A percentile compares a stretch with the other conserved stretches of the same genome.
phyloP scores from a whole-genome alignment of 2,113 vertebrate genomes.

The Gobiocypris rarus region DNA sequence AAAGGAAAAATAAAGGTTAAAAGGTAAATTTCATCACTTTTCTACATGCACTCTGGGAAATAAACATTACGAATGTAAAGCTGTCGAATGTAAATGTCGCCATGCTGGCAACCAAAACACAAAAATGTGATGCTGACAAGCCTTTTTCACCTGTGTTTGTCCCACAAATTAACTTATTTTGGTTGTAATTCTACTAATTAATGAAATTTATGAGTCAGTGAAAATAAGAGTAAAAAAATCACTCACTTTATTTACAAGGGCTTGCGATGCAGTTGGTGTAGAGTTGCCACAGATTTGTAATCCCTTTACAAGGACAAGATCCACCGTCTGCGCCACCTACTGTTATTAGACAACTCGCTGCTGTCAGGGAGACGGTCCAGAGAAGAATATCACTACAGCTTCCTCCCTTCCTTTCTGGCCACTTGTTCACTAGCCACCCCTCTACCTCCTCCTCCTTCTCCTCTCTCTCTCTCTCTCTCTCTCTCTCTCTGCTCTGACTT shows the following conservation, averaged over 20 bases:
- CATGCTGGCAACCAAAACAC: background rate
- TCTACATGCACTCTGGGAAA: background rate
- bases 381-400: slow-evolving; percentile 46
- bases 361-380: slow-evolving; percentile 32
- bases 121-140: background rate
- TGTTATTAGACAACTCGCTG: slow-evolving; percentile 65
- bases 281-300: slow-evolving; percentile 62
- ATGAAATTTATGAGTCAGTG: background rate
- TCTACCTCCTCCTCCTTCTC: slow-evolving; percentile 37
- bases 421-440: slow-evolving; percentile 15
- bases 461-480: slow-evolving; percentile 14
- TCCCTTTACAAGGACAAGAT: slow-evolving; percentile 66
- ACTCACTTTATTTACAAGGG: slow-evolving; percentile 65
- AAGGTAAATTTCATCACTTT: no score
- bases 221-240: slow-evolving; percentile 20
- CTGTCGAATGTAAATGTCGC: background rate
- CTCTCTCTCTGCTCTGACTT: background rate
- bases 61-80: background rate
- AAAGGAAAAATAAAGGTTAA: no score
- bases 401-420: slow-evolving; percentile 40
- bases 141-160: background rate
- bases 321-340: slow-evolving; percentile 73
- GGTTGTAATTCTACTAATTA: background rate
- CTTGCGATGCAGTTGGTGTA: slow-evolving; percentile 53
- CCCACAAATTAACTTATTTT: background rate